A percentile compares a stretch with the other conserved stretches of the same genome.
phyloP scores from a whole-genome alignment of 2,113 vertebrate genomes.

The Tautogolabrus adspersus region DNA sequence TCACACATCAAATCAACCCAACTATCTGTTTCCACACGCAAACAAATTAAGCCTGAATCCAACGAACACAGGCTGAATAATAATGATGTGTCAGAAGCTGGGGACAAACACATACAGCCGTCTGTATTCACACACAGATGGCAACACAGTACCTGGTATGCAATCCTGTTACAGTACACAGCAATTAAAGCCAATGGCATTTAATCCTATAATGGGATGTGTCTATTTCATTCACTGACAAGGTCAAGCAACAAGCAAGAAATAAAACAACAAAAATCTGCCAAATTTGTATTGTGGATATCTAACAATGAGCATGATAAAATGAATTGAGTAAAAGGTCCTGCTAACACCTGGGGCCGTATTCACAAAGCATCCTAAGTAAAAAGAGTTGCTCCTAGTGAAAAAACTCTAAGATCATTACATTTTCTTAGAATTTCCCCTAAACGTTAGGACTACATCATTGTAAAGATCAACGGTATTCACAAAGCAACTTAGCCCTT shows the following conservation, averaged over 20 bases:
- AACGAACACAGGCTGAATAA: background rate
- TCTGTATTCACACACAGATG: constrained; percentile 41
- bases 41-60: background rate
- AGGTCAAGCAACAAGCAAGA: constrained; percentile 55
- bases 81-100: constrained; percentile 10
- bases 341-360: background rate
- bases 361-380: no score
- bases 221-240: constrained; percentile 66
- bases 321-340: background rate
- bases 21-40: background rate
- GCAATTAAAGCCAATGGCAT: constrained; percentile 70
- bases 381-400: no score
- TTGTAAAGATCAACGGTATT: no score
- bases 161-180: constrained; percentile 65
- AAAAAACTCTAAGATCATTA: no score
- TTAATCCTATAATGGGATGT: constrained; percentile 78
- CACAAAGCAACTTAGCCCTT: no score
- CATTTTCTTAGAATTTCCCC: no score
- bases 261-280: constrained; percentile 24
- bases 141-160: constrained; percentile 46
- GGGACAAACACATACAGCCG: constrained; percentile 9
- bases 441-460: no score
- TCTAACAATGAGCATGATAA: background rate
- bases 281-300: background rate
- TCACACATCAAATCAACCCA: background rate